phyloP scores from a whole-genome alignment of 2,113 vertebrate species.

The Pandion haliaetus region DNA sequence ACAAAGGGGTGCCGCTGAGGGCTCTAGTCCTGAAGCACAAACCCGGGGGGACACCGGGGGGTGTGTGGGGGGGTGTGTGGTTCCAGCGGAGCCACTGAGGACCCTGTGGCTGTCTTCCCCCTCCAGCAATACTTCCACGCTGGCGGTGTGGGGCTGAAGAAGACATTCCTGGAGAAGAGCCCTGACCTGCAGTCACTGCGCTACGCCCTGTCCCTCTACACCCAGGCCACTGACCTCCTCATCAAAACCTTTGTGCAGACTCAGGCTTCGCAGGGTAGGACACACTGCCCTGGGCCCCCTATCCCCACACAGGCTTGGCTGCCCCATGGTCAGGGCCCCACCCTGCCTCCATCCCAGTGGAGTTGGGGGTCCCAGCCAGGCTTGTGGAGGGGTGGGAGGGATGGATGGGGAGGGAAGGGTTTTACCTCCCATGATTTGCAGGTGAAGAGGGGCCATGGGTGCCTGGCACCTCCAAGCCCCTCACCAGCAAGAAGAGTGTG shows the following conservation, averaged over 20 bases:
- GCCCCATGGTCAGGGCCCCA: background rate
- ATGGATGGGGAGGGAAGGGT: background rate
- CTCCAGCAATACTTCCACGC: conserved; percentile 98
- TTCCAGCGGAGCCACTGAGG: background rate
- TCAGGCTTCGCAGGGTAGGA: conserved; percentile 89
- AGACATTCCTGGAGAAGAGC: conserved; percentile 98
- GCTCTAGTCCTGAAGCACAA: background rate
- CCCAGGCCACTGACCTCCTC: conserved; percentile 96
- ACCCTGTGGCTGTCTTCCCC: background rate
- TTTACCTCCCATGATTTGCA: background rate
- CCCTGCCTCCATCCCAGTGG: background rate
- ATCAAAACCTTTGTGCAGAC: conserved; percentile 98
- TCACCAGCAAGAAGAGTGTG: background rate
- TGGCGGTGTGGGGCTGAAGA: conserved; percentile 95
- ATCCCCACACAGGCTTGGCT: background rate
- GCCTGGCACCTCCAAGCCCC: background rate
- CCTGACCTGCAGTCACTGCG: conserved; percentile 93
- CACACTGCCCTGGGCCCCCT: background rate
- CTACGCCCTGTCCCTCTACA: conserved; percentile 96
- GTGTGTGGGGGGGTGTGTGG: too few relatives aligned
- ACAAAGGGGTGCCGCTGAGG: rapidly evolving
- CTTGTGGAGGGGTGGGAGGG: rapidly evolving
- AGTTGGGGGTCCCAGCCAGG: background rate
- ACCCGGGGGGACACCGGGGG: rapidly evolving
- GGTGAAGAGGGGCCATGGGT: background rate